Evolutionary conservation across 2,888 invertebrate species (phyloP).

Genomic region (Ariolimax columbianus): DNA sequence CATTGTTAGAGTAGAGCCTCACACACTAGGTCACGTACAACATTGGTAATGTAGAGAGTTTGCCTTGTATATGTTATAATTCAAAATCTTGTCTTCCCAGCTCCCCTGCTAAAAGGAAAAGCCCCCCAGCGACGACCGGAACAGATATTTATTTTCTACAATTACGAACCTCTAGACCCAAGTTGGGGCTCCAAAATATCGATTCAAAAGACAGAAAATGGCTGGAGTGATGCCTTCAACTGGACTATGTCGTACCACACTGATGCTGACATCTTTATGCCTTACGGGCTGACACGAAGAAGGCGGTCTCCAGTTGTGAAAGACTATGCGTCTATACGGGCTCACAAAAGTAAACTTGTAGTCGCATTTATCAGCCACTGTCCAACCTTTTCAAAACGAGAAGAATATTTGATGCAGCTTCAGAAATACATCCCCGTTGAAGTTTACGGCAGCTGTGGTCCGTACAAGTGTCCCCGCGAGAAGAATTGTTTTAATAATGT

Average conservation of each 20-base stretch:
- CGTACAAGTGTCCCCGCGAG: conserved; percentile 30
- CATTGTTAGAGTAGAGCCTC: no score
- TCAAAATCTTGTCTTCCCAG: no score
- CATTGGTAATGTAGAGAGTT: no score
- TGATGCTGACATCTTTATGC: conserved; percentile 33
- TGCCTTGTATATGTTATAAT: no score
- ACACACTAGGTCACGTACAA: no score
- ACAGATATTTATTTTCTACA: conserved; percentile 29
- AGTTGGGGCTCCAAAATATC: neutral
- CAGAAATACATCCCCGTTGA: conserved; percentile 39
- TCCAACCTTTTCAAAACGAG: conserved; percentile 22
- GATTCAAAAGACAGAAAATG: neutral
- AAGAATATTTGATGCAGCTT: conserved; percentile 37
- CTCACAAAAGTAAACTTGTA: conserved; percentile 39
- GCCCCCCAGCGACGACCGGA: conserved; percentile 12
- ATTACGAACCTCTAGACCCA: conserved; percentile 22
- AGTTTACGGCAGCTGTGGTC: conserved; percentile 46
- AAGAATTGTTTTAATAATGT: conserved; percentile 34
- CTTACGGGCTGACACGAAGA: conserved; percentile 28
- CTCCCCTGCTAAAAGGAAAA: neutral
- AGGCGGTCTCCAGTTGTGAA: neutral
- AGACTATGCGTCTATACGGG: conserved; percentile 38
- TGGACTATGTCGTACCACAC: conserved; percentile 50
- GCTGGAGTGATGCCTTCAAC: conserved; percentile 52
- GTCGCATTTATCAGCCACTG: conserved; percentile 51